Percentiles rank a stretch among this genome's conserved stretches.
Evolutionary conservation across 1,140 invertebrate genomes (phyloP).

Genomic region (Odontomachus brunneus): DNA sequence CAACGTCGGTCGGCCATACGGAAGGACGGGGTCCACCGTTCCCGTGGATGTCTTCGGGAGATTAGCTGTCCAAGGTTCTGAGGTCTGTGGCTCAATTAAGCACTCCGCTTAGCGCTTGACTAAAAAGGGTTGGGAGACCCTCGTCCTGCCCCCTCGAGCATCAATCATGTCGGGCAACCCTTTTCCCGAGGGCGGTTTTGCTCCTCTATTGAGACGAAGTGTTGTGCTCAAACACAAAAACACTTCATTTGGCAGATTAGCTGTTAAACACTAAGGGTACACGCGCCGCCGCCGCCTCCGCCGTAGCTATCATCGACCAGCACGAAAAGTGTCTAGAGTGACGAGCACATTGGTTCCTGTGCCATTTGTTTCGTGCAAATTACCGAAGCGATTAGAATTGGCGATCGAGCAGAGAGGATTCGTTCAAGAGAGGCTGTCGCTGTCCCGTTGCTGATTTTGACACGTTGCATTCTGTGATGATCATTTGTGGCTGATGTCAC

Average conservation of each 20-base stretch:
- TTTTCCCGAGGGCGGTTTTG: conserved; percentile 84
- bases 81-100: conserved; percentile 85
- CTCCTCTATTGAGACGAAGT: conserved; percentile 84
- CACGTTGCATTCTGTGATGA: too few relatives aligned
- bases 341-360: conserved; percentile 48
- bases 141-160: conserved; percentile 81
- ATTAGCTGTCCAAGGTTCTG: conserved; percentile 84
- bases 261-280: conserved; percentile 84
- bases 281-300: conserved; percentile 35
- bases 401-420: conserved; percentile 41
- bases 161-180: conserved; percentile 85
- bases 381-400: conserved; percentile 56
- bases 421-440: too few relatives aligned
- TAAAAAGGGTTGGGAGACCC: conserved; percentile 82
- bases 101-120: conserved; percentile 81
- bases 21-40: conserved; percentile 65
- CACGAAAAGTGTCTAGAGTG: conserved; percentile 40
- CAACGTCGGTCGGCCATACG: conserved; percentile 33
- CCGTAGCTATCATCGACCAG: conserved; percentile 57
- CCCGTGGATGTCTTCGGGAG: conserved; percentile 73
- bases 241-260: conserved; percentile 86
- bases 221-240: conserved; percentile 86
- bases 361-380: conserved; percentile 53
- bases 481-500: too few relatives aligned
- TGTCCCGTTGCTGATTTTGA: neutral